Conservation (phyloP, 2,113 vertebrate species). For the Puma concolor region DNA sequence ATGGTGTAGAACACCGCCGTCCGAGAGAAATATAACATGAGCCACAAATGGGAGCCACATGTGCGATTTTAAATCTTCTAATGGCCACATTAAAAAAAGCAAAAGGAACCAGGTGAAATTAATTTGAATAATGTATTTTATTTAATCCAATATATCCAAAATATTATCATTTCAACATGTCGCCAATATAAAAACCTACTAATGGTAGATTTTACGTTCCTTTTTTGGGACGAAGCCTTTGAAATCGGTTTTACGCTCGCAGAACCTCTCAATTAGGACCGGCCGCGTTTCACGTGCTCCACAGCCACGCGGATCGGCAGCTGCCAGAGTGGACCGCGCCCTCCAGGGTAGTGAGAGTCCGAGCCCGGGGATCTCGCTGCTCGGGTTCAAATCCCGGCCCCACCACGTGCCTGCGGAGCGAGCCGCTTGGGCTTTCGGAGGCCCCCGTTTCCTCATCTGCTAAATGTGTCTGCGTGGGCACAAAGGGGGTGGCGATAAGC, state of each 20-base stretch:
- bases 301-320: background rate
- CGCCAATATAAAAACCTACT: background rate
- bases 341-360: rapidly evolving
- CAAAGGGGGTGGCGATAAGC: background rate
- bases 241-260: background rate
- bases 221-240: background rate
- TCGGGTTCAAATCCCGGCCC: background rate
- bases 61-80: background rate
- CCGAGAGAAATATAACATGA: rapidly evolving
- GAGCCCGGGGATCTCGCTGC: rapidly evolving
- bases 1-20: rapidly evolving
- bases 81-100: background rate
- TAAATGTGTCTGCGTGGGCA: background rate
- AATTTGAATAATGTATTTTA: conserved; percentile 30
- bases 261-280: background rate
- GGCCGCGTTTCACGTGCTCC: background rate
- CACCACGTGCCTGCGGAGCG: rapidly evolving
- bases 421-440: background rate
- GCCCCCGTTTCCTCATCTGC: background rate
- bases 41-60: background rate
- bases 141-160: background rate
- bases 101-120: background rate
- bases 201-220: background rate
- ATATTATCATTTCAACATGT: background rate
- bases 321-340: background rate